phyloP scores from a whole-genome alignment of 2,888 invertebrate genomes.

The Drosophila barbarae region DNA sequence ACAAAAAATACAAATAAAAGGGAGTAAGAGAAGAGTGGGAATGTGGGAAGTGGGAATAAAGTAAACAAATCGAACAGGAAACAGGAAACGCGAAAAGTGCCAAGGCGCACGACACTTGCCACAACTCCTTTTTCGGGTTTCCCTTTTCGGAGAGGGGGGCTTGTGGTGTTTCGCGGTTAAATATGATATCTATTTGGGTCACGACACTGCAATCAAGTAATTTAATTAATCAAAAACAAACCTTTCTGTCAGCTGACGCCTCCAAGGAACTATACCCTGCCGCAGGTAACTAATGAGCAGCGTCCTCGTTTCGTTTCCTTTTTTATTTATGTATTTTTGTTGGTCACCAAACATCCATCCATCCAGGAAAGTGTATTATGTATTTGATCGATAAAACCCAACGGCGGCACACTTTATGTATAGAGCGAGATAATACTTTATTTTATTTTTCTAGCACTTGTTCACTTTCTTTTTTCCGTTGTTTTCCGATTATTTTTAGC shows the following conservation, averaged over 20 bases:
- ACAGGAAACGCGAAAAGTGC: conserved; percentile 33
- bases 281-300: conserved; percentile 25
- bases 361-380: conserved; percentile 39
- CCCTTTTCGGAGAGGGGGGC: neutral
- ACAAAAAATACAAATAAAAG: conserved; percentile 3
- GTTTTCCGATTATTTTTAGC: conserved; percentile 48
- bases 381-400: conserved; percentile 67
- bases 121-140: neutral
- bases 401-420: conserved; percentile 12
- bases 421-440: neutral
- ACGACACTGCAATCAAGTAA: conserved; percentile 42
- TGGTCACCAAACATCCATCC: conserved; percentile 63
- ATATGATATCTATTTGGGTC: conserved; percentile 36
- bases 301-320: conserved; percentile 16
- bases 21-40: conserved; percentile 3
- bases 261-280: conserved; percentile 14
- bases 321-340: conserved; percentile 12
- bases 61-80: conserved; percentile 41
- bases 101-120: conserved; percentile 22
- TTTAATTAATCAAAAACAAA: conserved; percentile 54
- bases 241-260: conserved; percentile 40
- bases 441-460: conserved; percentile 33
- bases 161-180: conserved; percentile 2
- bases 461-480: conserved; percentile 40
- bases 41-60: neutral